Evolutionary conservation across 2,888 invertebrate genomes (phyloP), one percentile per base, ranked within the genome.

Genomic region (Melipona bicolor): DNA sequence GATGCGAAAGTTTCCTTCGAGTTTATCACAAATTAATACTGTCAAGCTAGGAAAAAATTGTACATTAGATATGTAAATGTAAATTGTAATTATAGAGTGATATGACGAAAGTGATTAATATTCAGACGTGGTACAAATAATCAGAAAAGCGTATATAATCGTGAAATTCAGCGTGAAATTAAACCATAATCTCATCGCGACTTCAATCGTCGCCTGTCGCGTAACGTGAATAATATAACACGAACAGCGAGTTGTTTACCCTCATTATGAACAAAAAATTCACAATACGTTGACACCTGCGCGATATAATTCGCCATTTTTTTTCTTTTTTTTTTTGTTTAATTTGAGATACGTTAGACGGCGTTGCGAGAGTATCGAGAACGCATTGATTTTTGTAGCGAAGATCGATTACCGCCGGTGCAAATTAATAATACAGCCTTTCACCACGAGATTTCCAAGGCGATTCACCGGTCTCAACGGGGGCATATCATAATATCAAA

Each of bases 381-480:
- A 72, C 79, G 74, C 76, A 69, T 76, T 77, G 77, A 71, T 80
- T 85, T 83, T 78, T 78, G 19, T 62, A 61, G 27, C 76, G 73
- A 84, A 79, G 85, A 85, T 84, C 81, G 84, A 85, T 85, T 77
- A 81, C 83, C 64, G 61, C 50, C 71, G 56, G 68, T 62, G 78
- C 61, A 75, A 85, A 86, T 86, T 86, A 79, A 81, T 85, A 86
- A 79, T 81, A 76, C 32, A 73, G 84, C 86, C 86, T 86, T 86
- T 86, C 86, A 86, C 86, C 67, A 49, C 69, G 62, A 27, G 80
- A 75, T 73, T 81, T 79, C 79, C 81, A 84, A 81, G 84, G 86
- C 79, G 73, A 83, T 83, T 79, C 73, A 69, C 67, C 24, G 59
- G 71, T 65, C 62, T 50, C 74, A 27, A 24, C 77, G 19, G 67